phyloP scores from a whole-genome alignment of 2,113 vertebrate species.

The Microcebus jonahi region DNA sequence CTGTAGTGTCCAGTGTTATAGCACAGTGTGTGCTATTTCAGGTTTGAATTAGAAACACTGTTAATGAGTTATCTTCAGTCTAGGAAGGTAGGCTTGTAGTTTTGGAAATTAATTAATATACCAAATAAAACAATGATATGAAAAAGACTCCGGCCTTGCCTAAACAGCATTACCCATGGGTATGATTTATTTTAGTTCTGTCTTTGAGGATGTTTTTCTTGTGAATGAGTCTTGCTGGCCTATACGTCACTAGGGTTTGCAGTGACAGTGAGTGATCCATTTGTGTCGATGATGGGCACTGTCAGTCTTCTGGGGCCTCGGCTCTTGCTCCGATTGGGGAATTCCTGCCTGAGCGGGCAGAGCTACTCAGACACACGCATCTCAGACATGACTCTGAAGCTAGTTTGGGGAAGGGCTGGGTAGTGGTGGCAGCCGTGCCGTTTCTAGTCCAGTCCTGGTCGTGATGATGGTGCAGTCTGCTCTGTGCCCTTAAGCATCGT shows the following conservation, averaged over 20 bases:
- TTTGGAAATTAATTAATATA: slow-evolving; percentile 33
- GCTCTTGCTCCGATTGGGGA: not conserved
- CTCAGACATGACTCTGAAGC: not conserved
- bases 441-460: not conserved
- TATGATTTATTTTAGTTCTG: not conserved
- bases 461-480: not conserved
- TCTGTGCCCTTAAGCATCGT: not conserved
- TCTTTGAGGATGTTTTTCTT: slow-evolving; percentile 14
- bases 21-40: not conserved
- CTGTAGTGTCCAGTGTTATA: not conserved
- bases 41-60: slow-evolving; percentile 51
- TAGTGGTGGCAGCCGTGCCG: not conserved
- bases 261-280: not conserved
- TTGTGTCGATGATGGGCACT: not conserved
- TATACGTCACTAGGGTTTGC: not conserved
- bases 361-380: not conserved
- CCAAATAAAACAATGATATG: not conserved
- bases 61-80: slow-evolving; percentile 46
- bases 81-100: slow-evolving; percentile 20
- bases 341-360: not conserved
- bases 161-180: not conserved
- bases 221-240: not conserved
- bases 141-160: not conserved
- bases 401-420: not conserved
- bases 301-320: not conserved